Base-by-base conservation (phyloP, 2,797 vertebrate genomes). In the Menidia menidia region DNA sequence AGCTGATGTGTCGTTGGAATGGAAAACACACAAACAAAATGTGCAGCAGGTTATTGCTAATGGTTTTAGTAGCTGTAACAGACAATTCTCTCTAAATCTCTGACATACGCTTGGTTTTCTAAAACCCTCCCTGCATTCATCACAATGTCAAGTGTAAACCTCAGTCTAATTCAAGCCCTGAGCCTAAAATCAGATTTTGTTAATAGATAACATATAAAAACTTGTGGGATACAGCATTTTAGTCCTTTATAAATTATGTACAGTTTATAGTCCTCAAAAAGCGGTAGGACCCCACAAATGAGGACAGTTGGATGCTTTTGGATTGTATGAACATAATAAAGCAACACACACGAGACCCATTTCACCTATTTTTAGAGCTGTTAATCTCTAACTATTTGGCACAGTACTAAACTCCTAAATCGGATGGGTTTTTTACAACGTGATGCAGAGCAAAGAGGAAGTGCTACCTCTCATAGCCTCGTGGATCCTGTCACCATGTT, bases 341-440 rank as follows among this genome's bases (percentile, higher is more conserved):
- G 43, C 19, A 13, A 43, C 69, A 67, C 42, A 64, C 57, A 42
- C 13, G 41, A 15, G 48, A 32, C 45, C 53, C 61, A 73, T 75
- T 84, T 73, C 14, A 72, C 71, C 81, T 86, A 91, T 91, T 87
- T 92, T 84, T 77, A 72, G 81, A 83, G 53, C 59, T 4, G 77
- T 86, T 92, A 92, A 91, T 91, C 86, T 81, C 60, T 54, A 74
- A 78, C 60, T 79, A 84, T 93, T 88, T 88, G 80, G 80, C 71
- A 43, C 18, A 42, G 60, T 80, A 82, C 68, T 89, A 73, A 82
- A 87, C 78, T 71, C 84, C 81, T 83, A 83, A 87, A 83, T 86
- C 79, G 81, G 75, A 81, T 66, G 77, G 66, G 32, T 75, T 88
- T 88, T 87, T 84, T 68, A 85, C 78, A 75, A 66, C 75, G 79